A percentile compares a stretch with the other conserved stretches of the same genome.
These are phyloP conservation scores for Drosophila grimshawi DNA, from an alignment of 1,140 invertebrate species.

Conservation along the genomic window DNA sequence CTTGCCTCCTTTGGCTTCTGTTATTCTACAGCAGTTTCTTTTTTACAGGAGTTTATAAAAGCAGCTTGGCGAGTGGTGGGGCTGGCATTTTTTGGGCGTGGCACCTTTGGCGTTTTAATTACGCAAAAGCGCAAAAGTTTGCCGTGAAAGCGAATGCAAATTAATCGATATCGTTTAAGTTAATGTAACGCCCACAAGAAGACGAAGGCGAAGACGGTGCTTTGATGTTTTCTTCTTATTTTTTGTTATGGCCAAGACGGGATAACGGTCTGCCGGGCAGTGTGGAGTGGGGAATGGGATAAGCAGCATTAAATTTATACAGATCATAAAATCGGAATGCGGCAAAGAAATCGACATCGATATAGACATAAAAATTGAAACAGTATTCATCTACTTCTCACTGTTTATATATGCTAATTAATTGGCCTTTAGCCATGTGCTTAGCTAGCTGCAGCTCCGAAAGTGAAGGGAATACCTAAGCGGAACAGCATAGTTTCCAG, in stretches of 20 bases:
- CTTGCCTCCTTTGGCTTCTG: conserved; percentile 20
- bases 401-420: conserved; percentile 78
- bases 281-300: background rate
- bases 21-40: conserved; percentile 20
- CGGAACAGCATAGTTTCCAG: conserved; percentile 42
- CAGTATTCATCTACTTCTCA: conserved; percentile 2
- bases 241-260: conserved; percentile 2
- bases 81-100: conserved; percentile 55
- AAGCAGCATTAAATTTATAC: conserved; percentile 41
- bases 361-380: conserved; percentile 32
- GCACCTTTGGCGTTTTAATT: conserved; percentile 82
- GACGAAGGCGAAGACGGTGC: conserved; percentile 11
- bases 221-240: conserved; percentile 57
- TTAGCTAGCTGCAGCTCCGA: conserved; percentile 7
- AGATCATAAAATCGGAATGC: conserved; percentile 43
- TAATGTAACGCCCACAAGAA: conserved; percentile 51
- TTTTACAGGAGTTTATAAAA: conserved; percentile 46
- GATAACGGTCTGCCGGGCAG: no score
- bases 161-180: conserved; percentile 80
- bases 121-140: conserved; percentile 69
- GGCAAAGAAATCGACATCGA: conserved; percentile 10
- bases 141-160: conserved; percentile 63
- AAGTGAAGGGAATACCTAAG: conserved; percentile 69
- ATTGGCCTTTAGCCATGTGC: conserved; percentile 47
- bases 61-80: background rate